Conservation (phyloP, 1,140 invertebrate genomes). For the Carposina sasakii region DNA sequence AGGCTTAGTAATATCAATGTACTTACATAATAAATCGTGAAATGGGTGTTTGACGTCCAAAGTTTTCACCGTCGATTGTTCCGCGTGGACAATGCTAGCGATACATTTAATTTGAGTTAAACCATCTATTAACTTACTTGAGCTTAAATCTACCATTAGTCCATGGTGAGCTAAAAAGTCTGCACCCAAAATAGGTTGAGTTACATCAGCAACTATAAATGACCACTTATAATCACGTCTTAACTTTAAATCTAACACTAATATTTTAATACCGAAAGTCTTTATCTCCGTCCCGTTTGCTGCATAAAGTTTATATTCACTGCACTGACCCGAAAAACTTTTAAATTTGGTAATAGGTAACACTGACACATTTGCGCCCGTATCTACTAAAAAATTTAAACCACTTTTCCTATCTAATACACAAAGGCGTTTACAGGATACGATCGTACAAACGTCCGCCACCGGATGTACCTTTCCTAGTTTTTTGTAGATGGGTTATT, state of each 20-base stretch:
- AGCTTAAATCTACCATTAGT: too few relatives aligned
- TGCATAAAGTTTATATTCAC: background rate
- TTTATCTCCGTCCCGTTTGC: slow-evolving; percentile 18
- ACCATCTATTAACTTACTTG: too few relatives aligned
- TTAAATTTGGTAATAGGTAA: background rate
- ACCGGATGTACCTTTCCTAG: background rate
- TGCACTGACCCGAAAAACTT: background rate
- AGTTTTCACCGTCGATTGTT: too few relatives aligned
- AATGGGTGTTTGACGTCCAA: too few relatives aligned
- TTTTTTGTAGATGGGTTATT: background rate
- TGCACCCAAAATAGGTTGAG: background rate
- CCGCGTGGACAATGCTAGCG: too few relatives aligned
- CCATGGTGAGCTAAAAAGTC: too few relatives aligned
- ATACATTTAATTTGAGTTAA: too few relatives aligned
- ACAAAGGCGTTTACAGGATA: background rate
- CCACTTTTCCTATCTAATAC: background rate
- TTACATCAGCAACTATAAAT: slow-evolving; percentile 27
- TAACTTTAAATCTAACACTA: slow-evolving; percentile 22
- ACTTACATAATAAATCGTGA: slow-evolving; percentile 21
- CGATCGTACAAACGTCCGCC: background rate
- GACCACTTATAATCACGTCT: slow-evolving; percentile 17
- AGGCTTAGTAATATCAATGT: slow-evolving; percentile 27
- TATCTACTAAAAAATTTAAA: background rate
- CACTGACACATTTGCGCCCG: background rate
- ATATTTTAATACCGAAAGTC: slow-evolving; percentile 16